Evolutionary conservation across 53 echinoderm and acorn worm species (phyloP), one percentile per base, ranked within the genome.

Genomic region (Hippasteria phrygiana): DNA sequence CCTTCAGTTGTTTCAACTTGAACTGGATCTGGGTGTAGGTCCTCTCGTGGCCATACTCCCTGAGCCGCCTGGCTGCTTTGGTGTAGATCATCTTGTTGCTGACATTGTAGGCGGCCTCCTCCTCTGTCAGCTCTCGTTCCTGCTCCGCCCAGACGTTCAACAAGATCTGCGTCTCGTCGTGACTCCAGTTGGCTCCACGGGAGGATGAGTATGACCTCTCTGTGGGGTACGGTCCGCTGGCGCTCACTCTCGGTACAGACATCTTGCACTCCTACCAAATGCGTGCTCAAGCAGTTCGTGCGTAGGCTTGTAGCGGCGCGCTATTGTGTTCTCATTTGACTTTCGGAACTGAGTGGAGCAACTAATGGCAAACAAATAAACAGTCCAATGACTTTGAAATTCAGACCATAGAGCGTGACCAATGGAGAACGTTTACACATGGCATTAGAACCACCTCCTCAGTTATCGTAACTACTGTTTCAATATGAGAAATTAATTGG

Each of bases 81-180:
- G 32, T 16, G 51, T 47, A 47, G 47, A 75, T 75, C 13, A 11
- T 17, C 75, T 50, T 75, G 50, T 75, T 75, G 75, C 16, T 75
- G 2, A 67, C 4, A 14, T 8, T 48, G 69, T 36, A 35, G 69
- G 33, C 69, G 69, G 69, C 34, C 7, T 59, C 59, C 24, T 18
- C 59, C 10, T 8, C 46, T 5, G 59, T 17, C 18, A 24, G 13
- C 32, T 67, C 34, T 20, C 7, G 48, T 5, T 14, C 28, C 47
- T 41, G 29, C 33, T 75, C 75, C 24, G 28, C 75, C 75, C 75
- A 75, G 33, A 75, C 75, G 48, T 47, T 13, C 34, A 75, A 31
- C 34, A 75, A 29, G 75, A 75, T 12, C 14, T 50, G 75, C 10
- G 75, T 75, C 75, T 75, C 75, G 13, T 75, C 47, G 75, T 75